These are phyloP conservation scores for Phenganax marumi DNA, from an alignment of 92 coral and sea anemone genomes.

Conservation along the genomic window DNA sequence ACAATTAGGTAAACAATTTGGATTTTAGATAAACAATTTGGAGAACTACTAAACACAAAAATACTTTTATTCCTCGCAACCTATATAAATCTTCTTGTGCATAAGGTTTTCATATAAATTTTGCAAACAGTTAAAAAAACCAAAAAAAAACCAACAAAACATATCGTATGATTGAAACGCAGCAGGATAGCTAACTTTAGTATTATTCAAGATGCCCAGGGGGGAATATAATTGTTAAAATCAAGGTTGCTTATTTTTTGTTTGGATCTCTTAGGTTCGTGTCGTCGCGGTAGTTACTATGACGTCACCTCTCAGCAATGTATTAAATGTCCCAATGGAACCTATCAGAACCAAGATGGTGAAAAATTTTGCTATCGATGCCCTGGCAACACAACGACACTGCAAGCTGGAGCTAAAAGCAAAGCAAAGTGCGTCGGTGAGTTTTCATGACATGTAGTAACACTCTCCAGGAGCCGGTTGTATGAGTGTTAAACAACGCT, in stretches of 20 bases:
- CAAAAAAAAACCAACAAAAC: too few relatives aligned
- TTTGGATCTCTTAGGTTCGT: constrained; percentile 56
- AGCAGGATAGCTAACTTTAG: too few relatives aligned
- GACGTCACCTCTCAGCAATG: constrained; percentile 67
- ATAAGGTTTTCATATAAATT: too few relatives aligned
- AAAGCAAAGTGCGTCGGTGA: constrained; percentile 70
- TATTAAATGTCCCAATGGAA: constrained; percentile 80
- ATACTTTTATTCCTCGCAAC: too few relatives aligned
- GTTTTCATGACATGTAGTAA: background rate
- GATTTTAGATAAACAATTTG: too few relatives aligned
- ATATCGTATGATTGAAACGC: too few relatives aligned
- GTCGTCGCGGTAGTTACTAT: constrained; percentile 77
- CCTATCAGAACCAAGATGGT: constrained; percentile 71
- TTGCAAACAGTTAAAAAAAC: too few relatives aligned
- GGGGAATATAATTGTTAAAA: background rate
- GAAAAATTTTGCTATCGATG: constrained; percentile 84
- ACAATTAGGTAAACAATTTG: too few relatives aligned
- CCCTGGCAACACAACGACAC: constrained; percentile 83
- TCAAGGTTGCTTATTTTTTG: background rate
- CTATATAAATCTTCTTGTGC: too few relatives aligned
- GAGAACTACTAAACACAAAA: too few relatives aligned
- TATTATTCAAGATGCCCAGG: background rate
- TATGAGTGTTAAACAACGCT: too few relatives aligned
- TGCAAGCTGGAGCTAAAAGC: constrained; percentile 64
- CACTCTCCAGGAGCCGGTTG: background rate